Evolutionary conservation across 2,888 invertebrate genomes (phyloP), one percentile per base, ranked within the genome.

Genomic region (Chorisops tibialis): DNA sequence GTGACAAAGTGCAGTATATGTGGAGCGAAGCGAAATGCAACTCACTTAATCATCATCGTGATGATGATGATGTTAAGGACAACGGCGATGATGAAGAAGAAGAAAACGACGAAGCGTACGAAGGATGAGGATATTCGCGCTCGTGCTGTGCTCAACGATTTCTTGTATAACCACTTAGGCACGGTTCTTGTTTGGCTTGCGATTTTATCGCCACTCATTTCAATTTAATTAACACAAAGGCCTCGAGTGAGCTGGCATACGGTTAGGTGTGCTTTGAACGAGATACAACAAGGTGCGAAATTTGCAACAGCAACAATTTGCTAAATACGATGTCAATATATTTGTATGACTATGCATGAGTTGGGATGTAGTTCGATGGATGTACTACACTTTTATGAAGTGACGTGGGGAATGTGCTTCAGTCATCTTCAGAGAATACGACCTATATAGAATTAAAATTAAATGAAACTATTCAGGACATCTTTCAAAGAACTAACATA

Each of bases 171-270:
- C 30, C 64, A 64, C 64, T 64, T 64, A 62, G 59, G 64, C 64
- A 64, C 64, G 64, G 56, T 62, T 64, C 64, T 59, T 64, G 59
- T 64, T 64, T 64, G 64, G 59, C 59, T 64, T 64, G 59, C 59
- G 64, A 62, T 64, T 52, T 64, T 64, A 64, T 62, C 64, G 56
- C 56, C 62, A 59, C 62, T 64, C 62, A 56, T 64, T 62, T 62
- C 59, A 62, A 64, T 64, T 64, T 64, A 64, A 64, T 64, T 64
- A 64, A 64, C 64, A 62, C 64, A 64, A 64, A 64, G 56, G 56
- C 24, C 43, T 56, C 43, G 45, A 45, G 56, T 16, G 45, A 43
- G 45, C 45, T 56, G 19, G 56, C 30, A 45, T 30, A 56, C 16
- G 43, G 30, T 45, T 12, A n/a, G 30, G 30, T 30, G n/a, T n/a